Evolutionary conservation across 2,797 vertebrate genomes (phyloP), one percentile per base, ranked within the genome.

Genomic region (Microctenopoma stevenorrisi): DNA sequence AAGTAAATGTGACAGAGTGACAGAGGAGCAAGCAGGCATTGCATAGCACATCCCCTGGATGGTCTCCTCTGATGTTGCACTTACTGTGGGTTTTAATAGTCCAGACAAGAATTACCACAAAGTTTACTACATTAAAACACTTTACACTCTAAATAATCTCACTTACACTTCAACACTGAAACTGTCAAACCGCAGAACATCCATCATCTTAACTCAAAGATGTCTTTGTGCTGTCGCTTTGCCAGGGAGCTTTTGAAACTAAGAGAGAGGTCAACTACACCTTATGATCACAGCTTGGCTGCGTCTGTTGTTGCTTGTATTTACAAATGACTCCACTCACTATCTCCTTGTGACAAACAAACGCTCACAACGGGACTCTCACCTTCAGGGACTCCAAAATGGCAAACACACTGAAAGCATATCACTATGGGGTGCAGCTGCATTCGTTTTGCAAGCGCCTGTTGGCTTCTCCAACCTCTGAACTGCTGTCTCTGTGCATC

Each of bases 181-280:
- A 55, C 52, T 73, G 66, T 76, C 72, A 81, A 79, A 74, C 61
- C 64, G 57, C 62, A 69, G 18, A 59, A 68, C 56, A 82, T 76
- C 64, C 15, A 64, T 54, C 48, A 75, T 10, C 51, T 16, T 25
- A 49, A 43, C 48, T 64, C 12, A 52, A 25, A 62, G 49, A 51
- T n/a, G 13, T 52, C 25, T 33, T 51, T 30, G 64, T 64, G 61
- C 44, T 13, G 46, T 66, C 40, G 8, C 40, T 47, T 26, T 56
- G 55, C 14, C 60, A 44, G 35, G 30, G 15, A 30, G 26, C 71
- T 44, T 60, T 58, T 62, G 53, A 64, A 74, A 68, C 64, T 26
- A 60, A 16, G 42, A 42, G 38, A 65, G 30, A 74, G 35, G 66
- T 61, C 58, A 73, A 64, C 61, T 42, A 59, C 63, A 46, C 65